Conservation (phyloP, 2,797 vertebrate genomes). For the Chiroxiphia lanceolata region DNA sequence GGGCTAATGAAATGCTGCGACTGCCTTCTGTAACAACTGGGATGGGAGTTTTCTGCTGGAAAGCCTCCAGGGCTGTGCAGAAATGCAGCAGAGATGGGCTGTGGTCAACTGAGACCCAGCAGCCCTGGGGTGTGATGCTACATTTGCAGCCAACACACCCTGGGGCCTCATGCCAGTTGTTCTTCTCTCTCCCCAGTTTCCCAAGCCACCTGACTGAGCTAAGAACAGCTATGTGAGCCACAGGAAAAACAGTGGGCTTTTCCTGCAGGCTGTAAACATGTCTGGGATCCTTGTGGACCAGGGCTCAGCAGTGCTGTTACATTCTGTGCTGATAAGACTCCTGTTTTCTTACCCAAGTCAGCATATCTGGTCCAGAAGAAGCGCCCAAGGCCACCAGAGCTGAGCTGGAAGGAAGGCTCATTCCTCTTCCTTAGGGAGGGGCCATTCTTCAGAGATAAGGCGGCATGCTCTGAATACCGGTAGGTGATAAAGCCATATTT, state of each 20-base stretch:
- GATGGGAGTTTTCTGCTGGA: slow-evolving; percentile 5
- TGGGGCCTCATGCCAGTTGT: background rate
- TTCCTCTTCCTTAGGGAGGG: slow-evolving; percentile 81
- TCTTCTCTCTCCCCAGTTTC: background rate
- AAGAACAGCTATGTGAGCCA: background rate
- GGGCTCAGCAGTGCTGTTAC: background rate
- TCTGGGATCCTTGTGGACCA: background rate
- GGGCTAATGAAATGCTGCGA: slow-evolving; percentile 2
- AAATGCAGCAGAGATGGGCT: background rate
- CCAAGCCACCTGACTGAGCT: background rate
- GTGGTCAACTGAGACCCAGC: background rate
- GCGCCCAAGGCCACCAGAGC: slow-evolving; percentile 79
- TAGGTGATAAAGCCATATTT: slow-evolving; percentile 91
- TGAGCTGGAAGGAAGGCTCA: slow-evolving; percentile 83
- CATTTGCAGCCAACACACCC: background rate
- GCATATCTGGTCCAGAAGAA: slow-evolving; percentile 91
- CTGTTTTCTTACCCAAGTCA: slow-evolving; percentile 85
- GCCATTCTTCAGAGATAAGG: slow-evolving; percentile 78
- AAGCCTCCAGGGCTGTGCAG: background rate
- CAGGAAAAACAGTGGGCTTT: background rate
- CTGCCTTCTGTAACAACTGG: background rate
- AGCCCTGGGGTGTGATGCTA: background rate
- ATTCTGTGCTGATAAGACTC: background rate
- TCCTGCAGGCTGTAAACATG: background rate
- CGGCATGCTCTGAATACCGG: slow-evolving; percentile 81